Evolutionary conservation across 2,888 invertebrate genomes (phyloP).

Genomic region (Atrina japonica): DNA sequence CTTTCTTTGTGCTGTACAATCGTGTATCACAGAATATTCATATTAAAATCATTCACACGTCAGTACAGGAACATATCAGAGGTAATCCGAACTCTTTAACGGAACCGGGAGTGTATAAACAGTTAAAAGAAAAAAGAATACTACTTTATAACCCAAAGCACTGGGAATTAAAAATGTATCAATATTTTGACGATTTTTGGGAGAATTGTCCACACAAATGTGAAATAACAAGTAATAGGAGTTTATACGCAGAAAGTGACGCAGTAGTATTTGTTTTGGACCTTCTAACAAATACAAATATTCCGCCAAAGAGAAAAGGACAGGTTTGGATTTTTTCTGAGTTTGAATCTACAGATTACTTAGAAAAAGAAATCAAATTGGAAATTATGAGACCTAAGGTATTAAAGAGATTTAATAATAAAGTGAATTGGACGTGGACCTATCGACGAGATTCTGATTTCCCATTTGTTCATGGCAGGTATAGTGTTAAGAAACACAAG

Average conservation of each 20-base stretch:
- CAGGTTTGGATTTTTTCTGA: constrained; percentile 36
- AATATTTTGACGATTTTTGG: constrained; percentile 16
- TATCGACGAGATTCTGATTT: constrained; percentile 53
- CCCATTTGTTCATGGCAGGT: constrained; percentile 41
- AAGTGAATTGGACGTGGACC: constrained; percentile 52
- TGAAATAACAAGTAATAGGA: constrained; percentile 3
- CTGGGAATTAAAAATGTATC: constrained; percentile 13
- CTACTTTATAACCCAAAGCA: constrained; percentile 23
- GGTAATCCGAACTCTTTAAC: too few species aligned
- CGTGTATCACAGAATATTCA: too few species aligned
- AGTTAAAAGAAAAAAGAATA: too few species aligned
- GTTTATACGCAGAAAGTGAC: constrained; percentile 14
- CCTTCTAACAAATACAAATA: neutral
- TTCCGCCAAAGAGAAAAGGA: constrained; percentile 1
- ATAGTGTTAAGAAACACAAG: neutral
- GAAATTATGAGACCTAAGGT: neutral
- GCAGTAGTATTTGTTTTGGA: constrained; percentile 24
- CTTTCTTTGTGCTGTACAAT: too few species aligned
- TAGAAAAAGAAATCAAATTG: constrained; percentile 5
- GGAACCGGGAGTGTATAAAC: too few species aligned
- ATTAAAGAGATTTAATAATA: constrained; percentile 4
- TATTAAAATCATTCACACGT: too few species aligned
- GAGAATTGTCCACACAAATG: constrained; percentile 6
- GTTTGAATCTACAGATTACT: constrained; percentile 24
- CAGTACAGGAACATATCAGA: too few species aligned